phyloP scores from a whole-genome alignment of 2,888 invertebrate species.

The Dusona sp. region DNA sequence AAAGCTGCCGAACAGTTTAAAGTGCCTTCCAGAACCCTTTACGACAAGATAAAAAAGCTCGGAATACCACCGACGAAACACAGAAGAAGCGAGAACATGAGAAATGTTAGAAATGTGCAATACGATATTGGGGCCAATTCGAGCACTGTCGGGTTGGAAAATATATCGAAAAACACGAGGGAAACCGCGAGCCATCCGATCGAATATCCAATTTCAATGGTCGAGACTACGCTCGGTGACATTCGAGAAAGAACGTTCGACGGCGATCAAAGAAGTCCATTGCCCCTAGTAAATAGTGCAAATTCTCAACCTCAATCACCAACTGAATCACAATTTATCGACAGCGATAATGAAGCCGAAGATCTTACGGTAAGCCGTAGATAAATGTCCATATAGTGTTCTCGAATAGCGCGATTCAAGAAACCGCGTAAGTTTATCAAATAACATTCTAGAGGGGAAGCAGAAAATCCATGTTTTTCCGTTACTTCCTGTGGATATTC shows the following conservation, averaged over 20 bases:
- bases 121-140: constrained; percentile 87
- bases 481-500: neutral
- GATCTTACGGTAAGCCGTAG: constrained; percentile 90
- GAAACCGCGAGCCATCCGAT: constrained; percentile 78
- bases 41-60: constrained; percentile 96
- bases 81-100: constrained; percentile 84
- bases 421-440: constrained; percentile 80
- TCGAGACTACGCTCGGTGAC: constrained; percentile 90
- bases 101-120: constrained; percentile 87
- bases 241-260: constrained; percentile 87
- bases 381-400: constrained; percentile 88
- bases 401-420: constrained; percentile 87
- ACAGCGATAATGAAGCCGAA: constrained; percentile 87
- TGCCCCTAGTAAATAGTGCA: constrained; percentile 87
- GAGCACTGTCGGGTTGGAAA: constrained; percentile 86
- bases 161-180: constrained; percentile 74
- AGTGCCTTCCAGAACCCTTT: constrained; percentile 95
- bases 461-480: neutral
- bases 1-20: constrained; percentile 95
- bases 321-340: constrained; percentile 81
- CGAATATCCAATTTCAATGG: constrained; percentile 85
- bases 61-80: constrained; percentile 93
- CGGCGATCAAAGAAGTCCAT: constrained; percentile 86
- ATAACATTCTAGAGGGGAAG: neutral
- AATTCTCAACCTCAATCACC: constrained; percentile 79